Evolutionary conservation across 2,888 invertebrate genomes (phyloP), one percentile per base, ranked within the genome.

Genomic region (Sesia bembeciformis): DNA sequence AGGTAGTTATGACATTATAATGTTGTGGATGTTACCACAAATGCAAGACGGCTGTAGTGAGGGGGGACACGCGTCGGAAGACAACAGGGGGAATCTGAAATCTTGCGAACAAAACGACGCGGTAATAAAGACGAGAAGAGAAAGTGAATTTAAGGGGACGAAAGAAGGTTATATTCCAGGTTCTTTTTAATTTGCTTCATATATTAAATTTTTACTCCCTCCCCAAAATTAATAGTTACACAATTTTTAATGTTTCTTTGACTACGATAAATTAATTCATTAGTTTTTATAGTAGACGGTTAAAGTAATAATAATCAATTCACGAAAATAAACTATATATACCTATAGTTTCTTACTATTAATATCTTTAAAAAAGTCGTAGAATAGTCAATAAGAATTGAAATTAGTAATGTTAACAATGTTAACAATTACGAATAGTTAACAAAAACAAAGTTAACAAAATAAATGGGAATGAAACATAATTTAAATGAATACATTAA

Each of bases 111-210:
- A 88, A 89, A 83, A 88, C 86, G 88, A 75, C 83, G 77, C 78
- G 71, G 87, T 91, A 91, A 91, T 91, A 91, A 91, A 91, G 91
- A 90, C 84, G 81, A 85, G 89, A 83, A 84, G 87, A 90, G 90
- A 90, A 91, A 91, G 91, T 91, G 91, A 91, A 92, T 91, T 91
- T 91, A 91, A 91, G 86, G 85, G 87, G 81, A 84, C 81, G 81
- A 86, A 87, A 89, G 86, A 72, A 86, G 86, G 87, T 88, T 88
- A 88, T 75, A 78, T 71, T 71, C 72, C 78, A 76, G 81, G 83
- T 81, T 81, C 81, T 78, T 87, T 84, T 88, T 87, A 88, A 88
- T 88, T 88, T 86, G 72, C 76, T 83, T 82, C 82, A 85, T 83
- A 84, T 81, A 78, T 39, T 50, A 77, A 74, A 81, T 76, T 70